Evolutionary conservation across 2,113 vertebrate genomes (phyloP).

Genomic region (Petrocephalus microphthalmus): DNA sequence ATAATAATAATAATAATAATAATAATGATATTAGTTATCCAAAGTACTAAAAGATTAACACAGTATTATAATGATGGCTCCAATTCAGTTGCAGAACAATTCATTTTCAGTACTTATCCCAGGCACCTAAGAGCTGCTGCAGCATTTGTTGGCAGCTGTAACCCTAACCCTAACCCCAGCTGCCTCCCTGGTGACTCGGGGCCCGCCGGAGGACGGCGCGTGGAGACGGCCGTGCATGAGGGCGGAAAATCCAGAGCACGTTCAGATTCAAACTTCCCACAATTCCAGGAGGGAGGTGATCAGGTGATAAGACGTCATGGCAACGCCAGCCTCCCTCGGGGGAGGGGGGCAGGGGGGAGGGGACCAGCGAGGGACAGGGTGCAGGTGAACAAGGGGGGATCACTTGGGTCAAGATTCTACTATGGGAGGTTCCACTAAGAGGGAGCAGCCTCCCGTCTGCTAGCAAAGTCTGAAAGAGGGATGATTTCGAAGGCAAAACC

Average conservation of each 20-base stretch:
- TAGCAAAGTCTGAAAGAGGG: not conserved
- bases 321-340: not conserved
- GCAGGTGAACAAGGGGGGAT: not conserved
- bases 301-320: constrained; percentile 9
- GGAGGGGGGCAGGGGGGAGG: not conserved
- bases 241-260: constrained; percentile 23
- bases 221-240: constrained; percentile 35
- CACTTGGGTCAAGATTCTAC: not conserved
- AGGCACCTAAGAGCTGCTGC: not conserved
- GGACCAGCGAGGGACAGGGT: not conserved
- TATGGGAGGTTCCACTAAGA: not conserved
- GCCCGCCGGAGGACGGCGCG: constrained; percentile 9
- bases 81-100: not conserved
- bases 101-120: not conserved
- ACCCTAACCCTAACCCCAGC: too few relatives aligned
- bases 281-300: constrained; percentile 22
- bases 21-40: too few relatives aligned
- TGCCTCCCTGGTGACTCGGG: not conserved
- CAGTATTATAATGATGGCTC: not conserved
- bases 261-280: constrained; percentile 24
- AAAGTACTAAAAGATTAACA: not conserved
- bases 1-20: not conserved
- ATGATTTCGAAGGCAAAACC: not conserved
- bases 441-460: not conserved
- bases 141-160: not conserved